These are phyloP conservation scores for Caenorhabditis becei DNA, from an alignment of 2,888 invertebrate species.

Conservation along the genomic window DNA sequence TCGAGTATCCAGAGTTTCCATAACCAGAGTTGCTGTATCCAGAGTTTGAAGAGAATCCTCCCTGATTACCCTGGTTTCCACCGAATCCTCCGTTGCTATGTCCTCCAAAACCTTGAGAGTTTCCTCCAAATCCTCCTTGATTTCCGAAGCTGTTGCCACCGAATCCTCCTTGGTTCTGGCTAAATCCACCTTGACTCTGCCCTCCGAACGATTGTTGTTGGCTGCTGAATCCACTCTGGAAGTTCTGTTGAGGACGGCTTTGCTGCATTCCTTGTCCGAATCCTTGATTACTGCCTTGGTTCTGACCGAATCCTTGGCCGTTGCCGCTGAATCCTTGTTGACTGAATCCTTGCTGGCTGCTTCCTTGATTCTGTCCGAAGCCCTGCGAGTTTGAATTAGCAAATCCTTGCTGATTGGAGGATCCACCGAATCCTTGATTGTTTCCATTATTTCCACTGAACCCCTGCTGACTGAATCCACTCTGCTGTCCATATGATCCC, in stretches of 20 bases:
- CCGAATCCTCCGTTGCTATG: conserved; percentile 22
- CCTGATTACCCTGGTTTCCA: conserved; percentile 15
- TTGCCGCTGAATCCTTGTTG: conserved; percentile 8
- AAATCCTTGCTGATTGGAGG: conserved; percentile 7
- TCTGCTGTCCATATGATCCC: conserved; percentile 26
- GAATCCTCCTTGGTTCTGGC: conserved; percentile 4
- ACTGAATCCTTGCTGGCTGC: conserved; percentile 5
- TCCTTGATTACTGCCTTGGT: neutral
- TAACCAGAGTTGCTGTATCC: neutral
- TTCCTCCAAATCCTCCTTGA: conserved; percentile 21
- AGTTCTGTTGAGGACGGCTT: conserved; percentile 21
- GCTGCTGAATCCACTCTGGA: conserved; percentile 12
- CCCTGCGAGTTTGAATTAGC: conserved; percentile 6
- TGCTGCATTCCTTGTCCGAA: conserved; percentile 20
- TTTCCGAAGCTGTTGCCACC: conserved; percentile 11
- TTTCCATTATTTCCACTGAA: conserved; percentile 5
- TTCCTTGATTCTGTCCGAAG: conserved; percentile 25
- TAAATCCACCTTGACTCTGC: conserved; percentile 26
- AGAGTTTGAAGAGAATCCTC: neutral
- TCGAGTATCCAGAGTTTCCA: neutral
- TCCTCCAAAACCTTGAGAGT: conserved; percentile 9
- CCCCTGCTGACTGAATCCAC: conserved; percentile 16
- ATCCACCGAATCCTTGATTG: conserved; percentile 23
- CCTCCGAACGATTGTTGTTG: conserved; percentile 24
- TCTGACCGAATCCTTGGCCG: conserved; percentile 7